Percentiles rank a stretch among this genome's conserved stretches.
Evolutionary conservation across 2,888 invertebrate genomes (phyloP).

Genomic region (Yponomeuta sedellus): DNA sequence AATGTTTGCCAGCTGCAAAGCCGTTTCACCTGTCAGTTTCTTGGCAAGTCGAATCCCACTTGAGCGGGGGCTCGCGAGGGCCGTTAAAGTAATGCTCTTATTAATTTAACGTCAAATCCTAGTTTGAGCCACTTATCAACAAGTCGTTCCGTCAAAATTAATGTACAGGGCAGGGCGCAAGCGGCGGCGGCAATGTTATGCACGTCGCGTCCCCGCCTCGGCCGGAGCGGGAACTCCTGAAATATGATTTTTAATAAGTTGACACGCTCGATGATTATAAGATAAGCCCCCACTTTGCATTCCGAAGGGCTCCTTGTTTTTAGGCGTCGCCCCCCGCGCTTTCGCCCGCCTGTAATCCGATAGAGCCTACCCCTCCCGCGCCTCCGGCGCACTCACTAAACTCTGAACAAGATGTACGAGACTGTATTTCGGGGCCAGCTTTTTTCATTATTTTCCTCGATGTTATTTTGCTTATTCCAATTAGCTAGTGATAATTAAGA

Average conservation of each 20-base stretch:
- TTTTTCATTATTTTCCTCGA: background rate
- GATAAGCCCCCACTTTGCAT: slow-evolving; percentile 76
- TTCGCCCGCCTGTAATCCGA: slow-evolving; percentile 52
- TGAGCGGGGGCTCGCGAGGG: slow-evolving; percentile 8
- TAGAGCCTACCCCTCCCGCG: slow-evolving; percentile 42
- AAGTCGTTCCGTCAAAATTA: slow-evolving; percentile 46
- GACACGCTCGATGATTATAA: slow-evolving; percentile 76
- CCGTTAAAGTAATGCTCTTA: slow-evolving; percentile 22
- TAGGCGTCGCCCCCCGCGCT: slow-evolving; percentile 47
- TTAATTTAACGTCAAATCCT: slow-evolving; percentile 37
- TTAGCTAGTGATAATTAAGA: background rate
- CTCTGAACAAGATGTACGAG: background rate
- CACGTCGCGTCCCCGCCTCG: slow-evolving; percentile 44
- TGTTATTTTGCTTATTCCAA: background rate
- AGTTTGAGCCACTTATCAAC: slow-evolving; percentile 38
- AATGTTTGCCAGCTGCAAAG: background rate
- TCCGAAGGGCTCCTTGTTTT: slow-evolving; percentile 66
- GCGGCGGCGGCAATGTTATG: slow-evolving; percentile 40
- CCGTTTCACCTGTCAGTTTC: background rate
- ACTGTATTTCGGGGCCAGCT: background rate
- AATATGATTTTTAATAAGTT: slow-evolving; percentile 78
- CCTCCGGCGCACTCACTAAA: slow-evolving; percentile 13
- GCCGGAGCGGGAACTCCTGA: slow-evolving; percentile 49
- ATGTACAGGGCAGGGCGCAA: slow-evolving; percentile 29
- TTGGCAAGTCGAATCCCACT: slow-evolving; percentile 14